A percentile compares a stretch with the other conserved stretches of the same genome.
These are phyloP conservation scores for Dynastes hyllus DNA, from an alignment of 2,888 invertebrate species.

Conservation along the genomic window DNA sequence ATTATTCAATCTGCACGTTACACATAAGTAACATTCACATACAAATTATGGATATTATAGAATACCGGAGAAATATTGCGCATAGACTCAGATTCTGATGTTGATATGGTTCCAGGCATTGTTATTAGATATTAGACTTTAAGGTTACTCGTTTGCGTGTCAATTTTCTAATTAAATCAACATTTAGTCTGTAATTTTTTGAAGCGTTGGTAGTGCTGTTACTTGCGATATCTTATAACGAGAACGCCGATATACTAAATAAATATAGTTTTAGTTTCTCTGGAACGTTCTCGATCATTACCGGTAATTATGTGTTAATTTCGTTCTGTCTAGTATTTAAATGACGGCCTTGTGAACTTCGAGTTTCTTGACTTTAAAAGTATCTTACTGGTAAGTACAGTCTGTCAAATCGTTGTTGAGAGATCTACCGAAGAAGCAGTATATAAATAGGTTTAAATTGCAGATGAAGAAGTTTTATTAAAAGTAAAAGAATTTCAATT, in stretches of 20 bases:
- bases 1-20: constrained; percentile 19
- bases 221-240: background rate
- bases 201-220: background rate
- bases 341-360: background rate
- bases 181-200: constrained; percentile 17
- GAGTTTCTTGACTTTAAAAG: too few species aligned
- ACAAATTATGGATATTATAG: constrained; percentile 15
- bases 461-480: too few species aligned
- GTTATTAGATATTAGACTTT: constrained; percentile 34
- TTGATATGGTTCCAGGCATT: constrained; percentile 37
- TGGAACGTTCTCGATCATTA: background rate
- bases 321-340: constrained; percentile 7
- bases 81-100: constrained; percentile 20
- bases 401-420: too few species aligned
- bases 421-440: too few species aligned
- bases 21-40: background rate
- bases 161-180: constrained; percentile 27
- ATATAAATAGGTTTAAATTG: too few species aligned
- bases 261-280: background rate
- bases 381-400: too few species aligned
- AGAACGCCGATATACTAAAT: background rate
- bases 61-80: constrained; percentile 28
- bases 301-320: background rate
- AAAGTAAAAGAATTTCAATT: too few species aligned
- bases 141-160: constrained; percentile 23